These are phyloP conservation scores for Leptopilina boulardi DNA, from an alignment of 1,140 invertebrate species.

Conservation along the genomic window DNA sequence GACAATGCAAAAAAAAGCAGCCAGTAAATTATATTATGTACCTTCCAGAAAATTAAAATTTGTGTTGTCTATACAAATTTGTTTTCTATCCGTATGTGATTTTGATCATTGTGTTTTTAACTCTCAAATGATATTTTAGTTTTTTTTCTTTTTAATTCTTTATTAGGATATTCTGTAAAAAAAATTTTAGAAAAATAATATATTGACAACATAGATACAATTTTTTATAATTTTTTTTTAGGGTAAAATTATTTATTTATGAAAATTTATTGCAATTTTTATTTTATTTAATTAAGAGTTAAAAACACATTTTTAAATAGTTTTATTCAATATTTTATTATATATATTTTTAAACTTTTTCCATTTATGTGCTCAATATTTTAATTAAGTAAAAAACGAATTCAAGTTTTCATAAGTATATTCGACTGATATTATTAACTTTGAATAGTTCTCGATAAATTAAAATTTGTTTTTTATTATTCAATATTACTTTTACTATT, in stretches of 20 bases:
- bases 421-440: constrained; percentile 7
- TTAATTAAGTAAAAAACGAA: neutral
- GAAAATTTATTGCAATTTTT: neutral
- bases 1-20: neutral
- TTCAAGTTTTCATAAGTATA: neutral
- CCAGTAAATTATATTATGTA: neutral
- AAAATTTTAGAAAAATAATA: no score
- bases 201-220: no score
- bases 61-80: neutral
- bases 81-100: neutral
- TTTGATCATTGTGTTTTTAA: neutral
- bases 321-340: neutral
- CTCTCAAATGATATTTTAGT: neutral
- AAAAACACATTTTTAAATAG: constrained; percentile 4
- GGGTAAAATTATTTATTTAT: neutral
- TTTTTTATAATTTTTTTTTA: neutral
- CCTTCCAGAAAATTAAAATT: neutral
- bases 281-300: neutral
- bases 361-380: constrained; percentile 15
- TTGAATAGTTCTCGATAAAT: neutral
- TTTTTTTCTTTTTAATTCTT: no score
- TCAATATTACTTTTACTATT: neutral
- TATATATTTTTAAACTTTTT: neutral
- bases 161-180: no score
- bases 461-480: neutral